phyloP scores from a whole-genome alignment of 2,113 vertebrate genomes.

The Sialia sialis region DNA sequence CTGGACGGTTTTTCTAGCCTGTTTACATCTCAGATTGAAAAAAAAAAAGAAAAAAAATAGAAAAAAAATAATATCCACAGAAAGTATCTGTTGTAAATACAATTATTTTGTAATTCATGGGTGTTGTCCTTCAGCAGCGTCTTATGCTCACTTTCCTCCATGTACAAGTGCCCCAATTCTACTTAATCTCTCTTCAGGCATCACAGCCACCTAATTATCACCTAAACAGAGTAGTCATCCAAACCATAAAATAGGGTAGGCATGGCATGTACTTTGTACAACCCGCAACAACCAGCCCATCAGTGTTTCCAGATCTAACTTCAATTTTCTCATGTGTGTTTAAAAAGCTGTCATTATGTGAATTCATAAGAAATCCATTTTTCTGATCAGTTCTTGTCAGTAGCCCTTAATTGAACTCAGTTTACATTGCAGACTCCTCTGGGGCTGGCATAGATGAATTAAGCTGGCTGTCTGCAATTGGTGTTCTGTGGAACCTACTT shows the following conservation, averaged over 20 bases:
- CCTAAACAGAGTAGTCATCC: conserved; percentile 42
- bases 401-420: neutral
- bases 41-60: neutral
- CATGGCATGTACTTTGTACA: neutral
- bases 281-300: neutral
- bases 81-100: neutral
- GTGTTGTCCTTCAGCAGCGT: conserved; percentile 28
- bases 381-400: neutral
- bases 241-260: conserved; percentile 4
- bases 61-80: neutral
- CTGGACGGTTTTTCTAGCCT: neutral
- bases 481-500: neutral
- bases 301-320: neutral
- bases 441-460: neutral
- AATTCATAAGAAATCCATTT: neutral
- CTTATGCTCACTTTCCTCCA: conserved; percentile 30
- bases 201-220: neutral
- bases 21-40: neutral
- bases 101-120: conserved; percentile 18
- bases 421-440: neutral
- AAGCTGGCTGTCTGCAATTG: neutral
- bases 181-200: conserved; percentile 36
- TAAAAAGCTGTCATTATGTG: neutral
- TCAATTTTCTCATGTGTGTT: neutral
- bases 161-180: neutral